These are phyloP conservation scores for Probaryconus sp. DNA, from an alignment of 1,140 invertebrate genomes.

Conservation along the genomic window DNA sequence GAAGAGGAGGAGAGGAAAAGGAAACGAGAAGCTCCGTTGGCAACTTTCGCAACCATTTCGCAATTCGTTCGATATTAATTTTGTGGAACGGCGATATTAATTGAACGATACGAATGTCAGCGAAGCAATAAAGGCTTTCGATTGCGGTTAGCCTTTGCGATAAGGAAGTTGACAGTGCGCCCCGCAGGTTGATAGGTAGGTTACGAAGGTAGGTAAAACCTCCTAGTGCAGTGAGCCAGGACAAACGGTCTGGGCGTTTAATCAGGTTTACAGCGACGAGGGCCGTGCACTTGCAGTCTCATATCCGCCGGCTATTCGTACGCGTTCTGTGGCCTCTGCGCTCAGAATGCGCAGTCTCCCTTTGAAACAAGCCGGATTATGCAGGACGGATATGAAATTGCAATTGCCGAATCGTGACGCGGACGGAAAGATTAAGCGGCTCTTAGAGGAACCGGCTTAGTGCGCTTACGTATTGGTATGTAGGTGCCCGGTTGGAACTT, in stretches of 20 bases:
- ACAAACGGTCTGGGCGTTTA: constrained; percentile 42
- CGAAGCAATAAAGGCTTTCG: constrained; percentile 26
- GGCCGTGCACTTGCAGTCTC: constrained; percentile 22
- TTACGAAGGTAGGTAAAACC: constrained; percentile 37
- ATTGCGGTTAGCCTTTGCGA: constrained; percentile 36
- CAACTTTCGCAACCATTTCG: too few species aligned
- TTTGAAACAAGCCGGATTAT: constrained; percentile 53
- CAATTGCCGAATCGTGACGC: constrained; percentile 56
- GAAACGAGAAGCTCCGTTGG: too few species aligned
- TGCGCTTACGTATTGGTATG: not conserved
- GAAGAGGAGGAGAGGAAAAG: too few species aligned
- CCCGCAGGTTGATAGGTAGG: too few species aligned
- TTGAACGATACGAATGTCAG: constrained; percentile 36
- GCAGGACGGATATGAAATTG: constrained; percentile 55
- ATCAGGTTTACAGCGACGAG: constrained; percentile 39
- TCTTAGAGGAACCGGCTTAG: constrained; percentile 33
- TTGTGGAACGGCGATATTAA: constrained; percentile 26
- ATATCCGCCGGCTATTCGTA: constrained; percentile 23
- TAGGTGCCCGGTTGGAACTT: too few species aligned
- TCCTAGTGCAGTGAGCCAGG: constrained; percentile 2
- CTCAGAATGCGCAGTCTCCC: constrained; percentile 31
- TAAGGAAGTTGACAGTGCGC: constrained; percentile 42
- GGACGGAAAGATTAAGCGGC: constrained; percentile 53
- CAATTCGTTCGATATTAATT: constrained; percentile 48
- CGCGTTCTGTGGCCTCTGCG: constrained; percentile 23